These are phyloP conservation scores for Aldabrachelys gigantea DNA, from an alignment of 2,113 vertebrate genomes.

Conservation along the genomic window DNA sequence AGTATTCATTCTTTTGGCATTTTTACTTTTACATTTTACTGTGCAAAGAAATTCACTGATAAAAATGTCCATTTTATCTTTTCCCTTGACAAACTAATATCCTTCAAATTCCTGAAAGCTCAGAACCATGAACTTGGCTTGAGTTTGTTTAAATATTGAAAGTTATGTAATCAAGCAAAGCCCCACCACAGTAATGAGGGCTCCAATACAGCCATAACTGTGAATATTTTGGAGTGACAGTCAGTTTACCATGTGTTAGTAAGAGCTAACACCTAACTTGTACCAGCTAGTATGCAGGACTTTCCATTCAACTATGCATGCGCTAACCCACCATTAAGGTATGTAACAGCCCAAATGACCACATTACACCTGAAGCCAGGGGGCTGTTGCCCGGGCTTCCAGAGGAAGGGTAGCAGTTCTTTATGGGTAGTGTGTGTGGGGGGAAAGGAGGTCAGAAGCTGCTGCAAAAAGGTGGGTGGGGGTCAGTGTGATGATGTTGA, in stretches of 20 bases:
- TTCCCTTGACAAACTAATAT: neutral
- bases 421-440: too few relatives aligned
- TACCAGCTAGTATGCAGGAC: neutral
- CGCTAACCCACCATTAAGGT: fast-evolving
- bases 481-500: too few relatives aligned
- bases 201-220: neutral
- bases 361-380: too few relatives aligned
- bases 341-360: neutral
- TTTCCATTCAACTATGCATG: neutral
- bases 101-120: too few relatives aligned
- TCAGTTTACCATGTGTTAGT: neutral
- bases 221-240: neutral
- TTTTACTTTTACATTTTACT: neutral
- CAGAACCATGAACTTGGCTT: fast-evolving
- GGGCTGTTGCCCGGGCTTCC: too few relatives aligned
- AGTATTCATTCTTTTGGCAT: neutral
- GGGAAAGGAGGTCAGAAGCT: too few relatives aligned
- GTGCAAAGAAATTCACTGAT: neutral
- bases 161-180: neutral
- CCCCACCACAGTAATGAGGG: neutral
- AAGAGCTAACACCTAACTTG: neutral
- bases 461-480: too few relatives aligned
- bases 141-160: neutral
- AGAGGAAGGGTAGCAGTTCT: too few relatives aligned
- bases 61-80: neutral